Evolutionary conservation across 1,140 invertebrate species (phyloP), one percentile per base, ranked within the genome.

Genomic region (Macrotrachela quadricornifera): DNA sequence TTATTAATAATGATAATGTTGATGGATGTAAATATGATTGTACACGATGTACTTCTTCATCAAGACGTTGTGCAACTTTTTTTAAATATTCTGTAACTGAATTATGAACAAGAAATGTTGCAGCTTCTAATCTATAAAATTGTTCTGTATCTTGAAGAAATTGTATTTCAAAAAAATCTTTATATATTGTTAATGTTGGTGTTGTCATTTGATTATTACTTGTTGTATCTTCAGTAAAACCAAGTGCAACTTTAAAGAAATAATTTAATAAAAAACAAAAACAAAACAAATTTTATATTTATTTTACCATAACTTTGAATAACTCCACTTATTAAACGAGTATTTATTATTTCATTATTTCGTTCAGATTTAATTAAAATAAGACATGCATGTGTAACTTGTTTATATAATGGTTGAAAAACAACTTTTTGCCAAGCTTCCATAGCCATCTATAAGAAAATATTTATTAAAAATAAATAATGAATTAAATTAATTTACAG

Each of bases 1-100:
- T 47, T 12, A 53, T 12, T 11, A 53, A 47, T 18, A 47, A 46
- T 46, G 16, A n/a, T 36, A 46, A 76, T 0, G 92, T 97, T 10
- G 84, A 90, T 67, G 87, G 81, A 70, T 97, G 87, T 10, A 99
- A 70, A 69, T 97, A 97, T 17, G 88, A 76, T 60, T 87, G 83
- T 6, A 96, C 90, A 41, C 92, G 75, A 59, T 81, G 79, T 61
- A 85, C 79, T 66, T 96, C 91, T 69, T 96, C 90, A 51, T 80
- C 74, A 30, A 96, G 72, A 45, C 90, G 76, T 62, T 83, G 80
- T 61, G 94, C 90, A 1, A 84, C 83, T 76, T 90, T 90, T 72
- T 94, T 95, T 83, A 96, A 87, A 65, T 97, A 99, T 65, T 97
- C 91, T 3, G 90, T 94, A 37, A 97, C 86, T 1, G 90, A 84